Evolutionary conservation across 1,140 invertebrate species (phyloP).

Genomic region (Megathymus violae): DNA sequence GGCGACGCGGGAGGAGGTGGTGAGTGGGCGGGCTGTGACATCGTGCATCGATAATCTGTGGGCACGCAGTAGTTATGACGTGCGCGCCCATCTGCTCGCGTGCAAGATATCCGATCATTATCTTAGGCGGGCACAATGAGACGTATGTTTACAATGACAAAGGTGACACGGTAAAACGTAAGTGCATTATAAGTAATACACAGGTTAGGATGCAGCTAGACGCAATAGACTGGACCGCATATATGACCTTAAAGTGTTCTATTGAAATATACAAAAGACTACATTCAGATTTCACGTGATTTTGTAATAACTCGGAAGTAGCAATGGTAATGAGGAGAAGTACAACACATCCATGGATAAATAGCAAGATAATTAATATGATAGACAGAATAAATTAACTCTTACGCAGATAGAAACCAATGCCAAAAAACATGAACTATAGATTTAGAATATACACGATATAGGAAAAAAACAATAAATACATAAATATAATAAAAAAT

Average conservation of each 20-base stretch:
- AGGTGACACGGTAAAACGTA: background rate
- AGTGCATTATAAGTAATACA: background rate
- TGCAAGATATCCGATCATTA: slow-evolving; percentile 32
- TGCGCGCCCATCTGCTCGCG: slow-evolving; percentile 10
- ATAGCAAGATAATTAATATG: too few species aligned
- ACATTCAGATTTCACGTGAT: too few species aligned
- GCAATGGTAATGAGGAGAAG: background rate
- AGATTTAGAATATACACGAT: slow-evolving; percentile 32
- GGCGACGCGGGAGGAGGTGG: slow-evolving; percentile 22
- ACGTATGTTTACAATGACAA: background rate
- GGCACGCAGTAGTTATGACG: too few species aligned
- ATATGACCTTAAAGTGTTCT: slow-evolving; percentile 4
- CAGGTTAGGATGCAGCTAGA: background rate
- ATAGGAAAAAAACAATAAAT: slow-evolving; percentile 36
- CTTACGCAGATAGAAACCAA: background rate
- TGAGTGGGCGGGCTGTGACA: background rate
- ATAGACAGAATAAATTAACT: background rate
- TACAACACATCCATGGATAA: background rate
- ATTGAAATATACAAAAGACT: background rate
- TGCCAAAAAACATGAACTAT: background rate
- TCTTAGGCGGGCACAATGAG: slow-evolving; percentile 8
- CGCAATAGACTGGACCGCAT: background rate
- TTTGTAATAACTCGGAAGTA: too few species aligned
- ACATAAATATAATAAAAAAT: slow-evolving; percentile 31
- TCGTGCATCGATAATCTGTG: slow-evolving; percentile 33